Conservation (phyloP, 2,113 vertebrate genomes). For the Triplophysa dalaica region DNA sequence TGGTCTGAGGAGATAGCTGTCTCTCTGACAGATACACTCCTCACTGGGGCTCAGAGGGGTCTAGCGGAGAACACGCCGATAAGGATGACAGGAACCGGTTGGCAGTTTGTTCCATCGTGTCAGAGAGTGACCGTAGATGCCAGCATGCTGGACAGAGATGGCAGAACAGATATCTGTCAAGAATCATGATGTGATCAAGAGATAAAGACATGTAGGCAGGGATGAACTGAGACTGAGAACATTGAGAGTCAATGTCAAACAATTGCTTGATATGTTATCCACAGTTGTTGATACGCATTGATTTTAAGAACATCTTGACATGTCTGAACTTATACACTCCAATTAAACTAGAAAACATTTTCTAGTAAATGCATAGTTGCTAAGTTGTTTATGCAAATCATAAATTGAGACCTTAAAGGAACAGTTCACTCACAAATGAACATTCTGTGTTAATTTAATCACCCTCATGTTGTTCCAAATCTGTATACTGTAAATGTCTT, state of each 20-base stretch:
- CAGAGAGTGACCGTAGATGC: not conserved
- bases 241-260: not conserved
- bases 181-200: not conserved
- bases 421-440: too few relatives aligned
- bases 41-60: slow-evolving; percentile 52
- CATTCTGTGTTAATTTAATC: too few relatives aligned
- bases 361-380: too few relatives aligned
- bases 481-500: too few relatives aligned
- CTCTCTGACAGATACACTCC: slow-evolving; percentile 60
- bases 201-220: not conserved
- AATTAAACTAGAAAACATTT: too few relatives aligned
- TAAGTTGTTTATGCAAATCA: too few relatives aligned
- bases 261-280: not conserved
- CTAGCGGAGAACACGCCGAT: slow-evolving; percentile 52
- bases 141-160: not conserved
- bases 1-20: slow-evolving; percentile 69
- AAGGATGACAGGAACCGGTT: slow-evolving; percentile 31
- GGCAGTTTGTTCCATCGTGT: slow-evolving; percentile 15
- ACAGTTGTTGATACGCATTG: too few relatives aligned
- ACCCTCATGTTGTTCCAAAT: too few relatives aligned
- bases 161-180: not conserved
- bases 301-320: too few relatives aligned
- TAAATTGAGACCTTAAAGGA: too few relatives aligned
- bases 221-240: not conserved
- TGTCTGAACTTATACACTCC: too few relatives aligned